phyloP scores from a whole-genome alignment of 92 coral and sea anemone genomes.

The Bergia puertoricense region DNA sequence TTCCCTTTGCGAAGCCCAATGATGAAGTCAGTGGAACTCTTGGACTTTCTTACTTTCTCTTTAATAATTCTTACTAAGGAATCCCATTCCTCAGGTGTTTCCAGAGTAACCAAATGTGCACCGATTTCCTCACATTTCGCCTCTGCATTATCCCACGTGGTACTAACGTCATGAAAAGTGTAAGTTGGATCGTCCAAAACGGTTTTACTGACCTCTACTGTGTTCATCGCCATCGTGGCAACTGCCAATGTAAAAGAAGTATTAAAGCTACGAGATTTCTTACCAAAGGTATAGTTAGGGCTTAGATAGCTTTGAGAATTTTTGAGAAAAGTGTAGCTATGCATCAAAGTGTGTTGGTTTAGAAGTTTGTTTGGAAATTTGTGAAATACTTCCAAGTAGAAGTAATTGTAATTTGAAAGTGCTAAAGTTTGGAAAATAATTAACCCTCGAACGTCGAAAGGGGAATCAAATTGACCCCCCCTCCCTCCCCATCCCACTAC shows the following conservation, averaged over 20 bases:
- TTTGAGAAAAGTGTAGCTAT: too few relatives aligned
- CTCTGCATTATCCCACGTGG: conserved; percentile 35
- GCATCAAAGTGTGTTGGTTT: too few relatives aligned
- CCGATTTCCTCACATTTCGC: conserved; percentile 3
- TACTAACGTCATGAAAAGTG: conserved; percentile 18
- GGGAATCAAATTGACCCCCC: too few relatives aligned
- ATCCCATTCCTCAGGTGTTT: conserved; percentile 12
- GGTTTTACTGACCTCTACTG: neutral
- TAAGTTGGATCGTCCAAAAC: neutral
- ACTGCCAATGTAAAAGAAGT: neutral
- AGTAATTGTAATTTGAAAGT: too few relatives aligned
- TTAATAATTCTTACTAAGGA: neutral
- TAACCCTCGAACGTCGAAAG: too few relatives aligned
- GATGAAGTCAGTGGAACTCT: neutral
- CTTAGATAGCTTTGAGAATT: too few relatives aligned
- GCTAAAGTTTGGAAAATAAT: too few relatives aligned
- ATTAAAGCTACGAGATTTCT: too few relatives aligned
- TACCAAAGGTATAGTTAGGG: too few relatives aligned
- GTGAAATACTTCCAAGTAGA: too few relatives aligned
- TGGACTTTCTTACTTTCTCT: neutral
- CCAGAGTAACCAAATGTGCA: conserved; percentile 31
- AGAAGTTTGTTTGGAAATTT: too few relatives aligned
- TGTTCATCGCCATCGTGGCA: neutral
- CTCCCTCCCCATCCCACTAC: too few relatives aligned
- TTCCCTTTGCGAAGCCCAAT: conserved; percentile 19